Evolutionary conservation across 2,888 invertebrate genomes (phyloP).

Genomic region (Beris morrisii): DNA sequence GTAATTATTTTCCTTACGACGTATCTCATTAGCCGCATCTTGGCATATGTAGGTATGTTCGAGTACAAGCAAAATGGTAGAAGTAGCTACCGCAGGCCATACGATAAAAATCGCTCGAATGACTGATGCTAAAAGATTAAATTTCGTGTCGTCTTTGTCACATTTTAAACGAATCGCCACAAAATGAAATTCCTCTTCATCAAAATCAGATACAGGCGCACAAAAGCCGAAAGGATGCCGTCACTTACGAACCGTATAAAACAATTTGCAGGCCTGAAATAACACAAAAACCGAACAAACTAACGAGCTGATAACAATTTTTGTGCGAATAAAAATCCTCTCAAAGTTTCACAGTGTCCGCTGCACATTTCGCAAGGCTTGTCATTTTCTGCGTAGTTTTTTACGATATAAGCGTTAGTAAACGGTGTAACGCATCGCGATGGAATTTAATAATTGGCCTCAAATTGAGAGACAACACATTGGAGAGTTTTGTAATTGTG

Average conservation of each 20-base stretch:
- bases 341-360: not conserved
- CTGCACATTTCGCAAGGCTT: not conserved
- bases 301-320: conserved; percentile 4
- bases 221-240: conserved; percentile 13
- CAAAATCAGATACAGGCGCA: conserved; percentile 2
- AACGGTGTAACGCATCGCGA: conserved; percentile 2
- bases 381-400: not conserved
- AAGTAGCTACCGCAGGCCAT: no score
- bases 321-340: not conserved
- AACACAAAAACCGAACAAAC: not conserved
- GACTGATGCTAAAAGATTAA: no score
- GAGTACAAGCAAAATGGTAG: no score
- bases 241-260: not conserved
- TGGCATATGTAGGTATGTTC: no score
- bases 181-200: conserved; percentile 13
- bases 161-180: not conserved
- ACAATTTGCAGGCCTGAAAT: not conserved
- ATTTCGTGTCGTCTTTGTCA: no score
- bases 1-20: no score
- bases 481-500: not conserved
- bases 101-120: no score
- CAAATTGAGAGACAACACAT: conserved; percentile 13
- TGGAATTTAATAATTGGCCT: conserved; percentile 23
- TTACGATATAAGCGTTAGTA: not conserved
- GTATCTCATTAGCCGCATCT: no score